Percentiles rank a stretch among this genome's conserved stretches.
These are phyloP conservation scores for Pectinophora gossypiella DNA, from an alignment of 1,140 invertebrate species.

Conservation along the genomic window DNA sequence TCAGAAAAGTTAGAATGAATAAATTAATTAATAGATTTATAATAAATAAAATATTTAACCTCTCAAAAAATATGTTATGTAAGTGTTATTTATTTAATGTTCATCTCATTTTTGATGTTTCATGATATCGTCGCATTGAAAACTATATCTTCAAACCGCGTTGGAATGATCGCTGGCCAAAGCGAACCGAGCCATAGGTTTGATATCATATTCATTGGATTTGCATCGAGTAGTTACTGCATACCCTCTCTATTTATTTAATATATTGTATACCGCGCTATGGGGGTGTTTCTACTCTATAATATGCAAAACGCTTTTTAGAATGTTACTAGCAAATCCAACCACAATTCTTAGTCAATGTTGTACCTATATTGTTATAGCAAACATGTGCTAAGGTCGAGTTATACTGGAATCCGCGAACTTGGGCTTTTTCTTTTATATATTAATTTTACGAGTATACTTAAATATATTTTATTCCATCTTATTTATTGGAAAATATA, in stretches of 20 bases:
- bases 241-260: conserved; percentile 1
- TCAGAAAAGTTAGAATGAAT: too few relatives aligned
- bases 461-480: too few relatives aligned
- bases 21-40: too few relatives aligned
- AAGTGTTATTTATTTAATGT: conserved; percentile 30
- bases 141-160: conserved; percentile 35
- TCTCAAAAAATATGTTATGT: too few relatives aligned
- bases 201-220: conserved; percentile 65
- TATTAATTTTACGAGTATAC: too few relatives aligned
- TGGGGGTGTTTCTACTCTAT: conserved; percentile 10
- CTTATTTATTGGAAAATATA: too few relatives aligned
- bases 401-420: too few relatives aligned
- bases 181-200: conserved; percentile 71
- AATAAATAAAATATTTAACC: too few relatives aligned
- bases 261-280: conserved; percentile 9
- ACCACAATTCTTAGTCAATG: too few relatives aligned
- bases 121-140: conserved; percentile 64
- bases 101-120: conserved; percentile 64
- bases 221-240: conserved; percentile 54
- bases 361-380: too few relatives aligned
- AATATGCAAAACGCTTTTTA: conserved; percentile 11
- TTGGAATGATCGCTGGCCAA: conserved; percentile 47
- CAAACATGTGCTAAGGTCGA: too few relatives aligned
- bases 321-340: conserved; percentile 6
- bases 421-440: too few relatives aligned